Evolutionary conservation across 2,888 invertebrate species (phyloP).

Genomic region (Ditula angustiorana): DNA sequence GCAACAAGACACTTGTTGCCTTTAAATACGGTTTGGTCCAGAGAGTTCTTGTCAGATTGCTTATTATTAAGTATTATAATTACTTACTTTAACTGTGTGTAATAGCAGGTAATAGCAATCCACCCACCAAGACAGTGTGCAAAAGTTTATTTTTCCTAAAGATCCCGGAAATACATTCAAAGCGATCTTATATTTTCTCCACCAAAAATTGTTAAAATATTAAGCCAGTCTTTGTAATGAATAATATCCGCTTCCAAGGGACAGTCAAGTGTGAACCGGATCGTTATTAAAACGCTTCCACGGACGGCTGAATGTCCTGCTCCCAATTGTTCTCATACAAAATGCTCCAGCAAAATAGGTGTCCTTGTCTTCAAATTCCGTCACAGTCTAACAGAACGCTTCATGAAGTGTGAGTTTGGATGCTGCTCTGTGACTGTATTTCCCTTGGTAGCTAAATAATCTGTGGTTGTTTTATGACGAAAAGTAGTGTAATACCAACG

Average conservation of each 20-base stretch:
- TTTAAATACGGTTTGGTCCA: too few relatives aligned
- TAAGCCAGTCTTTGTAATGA: conserved; percentile 51
- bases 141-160: neutral
- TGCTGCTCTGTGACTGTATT: conserved; percentile 5
- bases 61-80: too few relatives aligned
- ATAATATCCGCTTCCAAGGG: conserved; percentile 61
- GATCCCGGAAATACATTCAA: conserved; percentile 4
- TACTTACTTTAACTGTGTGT: too few relatives aligned
- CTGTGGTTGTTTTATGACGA: conserved; percentile 44
- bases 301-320: conserved; percentile 51
- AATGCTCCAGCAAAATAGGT: conserved; percentile 17
- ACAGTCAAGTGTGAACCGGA: conserved; percentile 62
- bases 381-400: conserved; percentile 1
- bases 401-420: neutral
- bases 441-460: conserved; percentile 40
- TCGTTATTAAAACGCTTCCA: conserved; percentile 64
- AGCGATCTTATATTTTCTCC: conserved; percentile 15
- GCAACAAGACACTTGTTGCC: too few relatives aligned
- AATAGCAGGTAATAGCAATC: too few relatives aligned
- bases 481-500: conserved; percentile 55
- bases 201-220: conserved; percentile 20
- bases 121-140: neutral
- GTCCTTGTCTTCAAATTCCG: neutral
- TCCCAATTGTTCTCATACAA: conserved; percentile 40
- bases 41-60: too few relatives aligned